Conservation (phyloP, 2,113 vertebrate species). For the Aegithalos caudatus region DNA sequence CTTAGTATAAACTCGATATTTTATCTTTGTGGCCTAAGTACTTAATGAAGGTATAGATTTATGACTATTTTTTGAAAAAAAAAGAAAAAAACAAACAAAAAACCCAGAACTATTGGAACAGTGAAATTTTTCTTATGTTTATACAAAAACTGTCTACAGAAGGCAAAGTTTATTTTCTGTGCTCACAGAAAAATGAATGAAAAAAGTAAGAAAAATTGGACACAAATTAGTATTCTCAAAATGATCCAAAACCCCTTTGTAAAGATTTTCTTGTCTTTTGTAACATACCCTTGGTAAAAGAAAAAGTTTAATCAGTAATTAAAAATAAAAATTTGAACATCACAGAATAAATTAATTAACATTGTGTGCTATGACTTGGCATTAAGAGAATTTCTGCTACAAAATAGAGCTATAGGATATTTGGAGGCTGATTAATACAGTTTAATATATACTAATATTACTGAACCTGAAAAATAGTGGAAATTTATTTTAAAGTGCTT, state of each 20-base stretch:
- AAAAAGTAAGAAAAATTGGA: background rate
- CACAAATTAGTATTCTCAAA: background rate
- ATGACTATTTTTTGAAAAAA: background rate
- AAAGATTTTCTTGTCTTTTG: background rate
- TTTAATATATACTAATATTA: background rate
- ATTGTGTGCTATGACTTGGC: background rate
- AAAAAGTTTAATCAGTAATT: background rate
- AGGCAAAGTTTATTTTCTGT: background rate
- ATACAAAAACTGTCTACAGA: background rate
- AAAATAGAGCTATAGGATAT: background rate
- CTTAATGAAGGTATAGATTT: background rate
- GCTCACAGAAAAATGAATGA: rapidly evolving
- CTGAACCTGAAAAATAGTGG: background rate
- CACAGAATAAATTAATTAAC: background rate
- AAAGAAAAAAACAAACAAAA: background rate
- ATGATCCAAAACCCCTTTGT: background rate
- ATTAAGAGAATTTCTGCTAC: background rate
- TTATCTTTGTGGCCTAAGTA: background rate
- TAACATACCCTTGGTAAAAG: background rate
- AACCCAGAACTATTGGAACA: background rate
- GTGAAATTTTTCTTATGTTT: background rate
- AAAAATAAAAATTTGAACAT: background rate
- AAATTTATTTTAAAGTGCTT: background rate
- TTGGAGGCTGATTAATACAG: background rate
- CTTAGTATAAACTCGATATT: background rate